phyloP scores from a whole-genome alignment of 1,140 invertebrate species.

The Oryctes rhinoceros region DNA sequence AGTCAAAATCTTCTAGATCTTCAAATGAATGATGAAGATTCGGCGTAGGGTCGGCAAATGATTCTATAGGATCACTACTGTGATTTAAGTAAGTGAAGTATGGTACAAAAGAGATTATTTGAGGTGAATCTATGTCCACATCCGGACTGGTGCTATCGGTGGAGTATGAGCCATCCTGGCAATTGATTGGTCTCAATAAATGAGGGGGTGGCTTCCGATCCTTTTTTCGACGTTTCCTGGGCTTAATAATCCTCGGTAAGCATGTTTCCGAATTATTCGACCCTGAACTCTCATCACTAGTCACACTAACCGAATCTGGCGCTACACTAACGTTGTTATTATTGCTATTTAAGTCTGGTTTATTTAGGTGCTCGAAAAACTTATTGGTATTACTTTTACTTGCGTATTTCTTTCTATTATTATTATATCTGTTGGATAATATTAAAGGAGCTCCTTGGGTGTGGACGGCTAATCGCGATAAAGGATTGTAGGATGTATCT shows the following conservation, averaged over 20 bases:
- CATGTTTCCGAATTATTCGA: constrained; percentile 78
- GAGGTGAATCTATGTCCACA: constrained; percentile 43
- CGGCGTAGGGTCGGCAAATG: constrained; percentile 41
- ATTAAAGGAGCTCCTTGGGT: constrained; percentile 81
- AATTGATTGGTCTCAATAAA: constrained; percentile 42
- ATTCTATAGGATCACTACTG: constrained; percentile 49
- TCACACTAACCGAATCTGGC: constrained; percentile 74
- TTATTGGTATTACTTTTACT: constrained; percentile 49
- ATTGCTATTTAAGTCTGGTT: constrained; percentile 42
- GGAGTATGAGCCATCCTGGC: constrained; percentile 56
- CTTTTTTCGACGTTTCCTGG: constrained; percentile 87
- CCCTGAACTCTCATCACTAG: constrained; percentile 79
- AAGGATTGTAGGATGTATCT: constrained; percentile 61
- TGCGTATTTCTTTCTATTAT: constrained; percentile 47
- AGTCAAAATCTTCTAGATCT: constrained; percentile 60
- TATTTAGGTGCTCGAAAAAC: constrained; percentile 49
- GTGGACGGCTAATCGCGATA: constrained; percentile 75
- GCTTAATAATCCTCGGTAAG: constrained; percentile 87
- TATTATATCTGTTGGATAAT: constrained; percentile 64
- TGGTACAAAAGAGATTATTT: constrained; percentile 18
- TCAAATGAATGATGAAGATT: constrained; percentile 59
- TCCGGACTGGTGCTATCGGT: constrained; percentile 62
- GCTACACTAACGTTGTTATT: constrained; percentile 54
- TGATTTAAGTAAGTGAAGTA: not conserved
- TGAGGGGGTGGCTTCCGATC: constrained; percentile 75